Percentiles rank a stretch among this genome's conserved stretches.
Conservation (phyloP, 2,113 vertebrate species). For the Oncorhynchus kisutch region DNA sequence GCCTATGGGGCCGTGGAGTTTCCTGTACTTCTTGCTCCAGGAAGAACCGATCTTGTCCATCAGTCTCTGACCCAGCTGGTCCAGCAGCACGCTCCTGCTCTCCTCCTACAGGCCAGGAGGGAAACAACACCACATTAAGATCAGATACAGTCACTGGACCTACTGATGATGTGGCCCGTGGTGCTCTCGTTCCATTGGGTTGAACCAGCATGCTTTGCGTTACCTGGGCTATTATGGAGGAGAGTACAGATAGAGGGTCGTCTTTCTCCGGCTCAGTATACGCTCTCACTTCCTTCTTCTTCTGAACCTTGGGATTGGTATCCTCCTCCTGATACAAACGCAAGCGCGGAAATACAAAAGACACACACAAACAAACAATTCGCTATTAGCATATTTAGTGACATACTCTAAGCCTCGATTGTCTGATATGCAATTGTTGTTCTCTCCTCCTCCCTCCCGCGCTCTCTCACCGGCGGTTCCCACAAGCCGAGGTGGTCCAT, state of each 20-base stretch:
- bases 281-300: slow-evolving; percentile 48
- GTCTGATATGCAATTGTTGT: no score
- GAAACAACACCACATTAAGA: background rate
- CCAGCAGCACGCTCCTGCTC: slow-evolving; percentile 71
- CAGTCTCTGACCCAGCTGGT: slow-evolving; percentile 91
- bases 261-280: slow-evolving; percentile 64
- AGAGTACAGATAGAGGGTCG: slow-evolving; percentile 78
- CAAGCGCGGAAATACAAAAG: no score
- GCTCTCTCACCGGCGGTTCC: slow-evolving; percentile 80
- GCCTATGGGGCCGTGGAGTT: slow-evolving; percentile 81
- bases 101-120: slow-evolving; percentile 58
- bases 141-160: no score
- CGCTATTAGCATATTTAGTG: background rate
- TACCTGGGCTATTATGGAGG: slow-evolving; percentile 84
- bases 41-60: slow-evolving; percentile 84
- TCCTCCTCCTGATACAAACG: slow-evolving; percentile 76
- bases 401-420: background rate
- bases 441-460: background rate
- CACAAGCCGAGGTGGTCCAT: slow-evolving; percentile 90
- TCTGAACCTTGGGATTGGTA: slow-evolving; percentile 60
- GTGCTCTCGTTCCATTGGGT: no score
- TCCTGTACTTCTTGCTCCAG: slow-evolving; percentile 92
- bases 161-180: background rate
- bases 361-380: no score
- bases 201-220: no score